These are phyloP conservation scores for Terrapene triunguis DNA, from an alignment of 2,113 vertebrate species.

Conservation along the genomic window DNA sequence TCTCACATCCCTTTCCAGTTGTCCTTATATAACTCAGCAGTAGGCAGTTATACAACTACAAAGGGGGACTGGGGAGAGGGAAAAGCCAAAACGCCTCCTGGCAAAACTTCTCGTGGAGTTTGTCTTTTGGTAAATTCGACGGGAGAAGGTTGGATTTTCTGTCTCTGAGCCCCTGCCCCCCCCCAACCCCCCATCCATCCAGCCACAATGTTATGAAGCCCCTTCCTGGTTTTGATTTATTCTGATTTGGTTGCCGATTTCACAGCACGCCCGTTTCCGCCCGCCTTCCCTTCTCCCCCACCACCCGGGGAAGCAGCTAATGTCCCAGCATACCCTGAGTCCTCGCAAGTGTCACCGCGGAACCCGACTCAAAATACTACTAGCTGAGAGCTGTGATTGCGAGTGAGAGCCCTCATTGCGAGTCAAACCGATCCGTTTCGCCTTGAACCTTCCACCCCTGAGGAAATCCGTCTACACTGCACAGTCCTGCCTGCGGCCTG, in stretches of 20 bases:
- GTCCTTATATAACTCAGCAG: slow-evolving; percentile 38
- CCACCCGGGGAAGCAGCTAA: not conserved
- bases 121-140: not conserved
- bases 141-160: not conserved
- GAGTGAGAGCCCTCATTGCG: too few relatives aligned
- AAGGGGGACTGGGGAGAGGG: not conserved
- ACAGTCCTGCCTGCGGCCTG: not conserved
- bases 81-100: not conserved
- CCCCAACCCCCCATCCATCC: not conserved
- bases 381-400: not conserved
- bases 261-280: not conserved
- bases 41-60: slow-evolving; percentile 27
- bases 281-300: not conserved
- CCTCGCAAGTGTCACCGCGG: not conserved
- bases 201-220: not conserved
- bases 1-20: slow-evolving; percentile 15
- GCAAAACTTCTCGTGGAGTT: not conserved
- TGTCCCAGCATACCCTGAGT: not conserved
- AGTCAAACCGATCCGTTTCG: not conserved
- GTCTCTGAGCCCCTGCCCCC: not conserved
- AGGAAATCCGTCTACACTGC: not conserved
- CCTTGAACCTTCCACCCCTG: not conserved
- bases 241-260: not conserved
- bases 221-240: not conserved
- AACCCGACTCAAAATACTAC: not conserved